phyloP scores from a whole-genome alignment of 2,888 invertebrate genomes.

The Thera obeliscata region DNA sequence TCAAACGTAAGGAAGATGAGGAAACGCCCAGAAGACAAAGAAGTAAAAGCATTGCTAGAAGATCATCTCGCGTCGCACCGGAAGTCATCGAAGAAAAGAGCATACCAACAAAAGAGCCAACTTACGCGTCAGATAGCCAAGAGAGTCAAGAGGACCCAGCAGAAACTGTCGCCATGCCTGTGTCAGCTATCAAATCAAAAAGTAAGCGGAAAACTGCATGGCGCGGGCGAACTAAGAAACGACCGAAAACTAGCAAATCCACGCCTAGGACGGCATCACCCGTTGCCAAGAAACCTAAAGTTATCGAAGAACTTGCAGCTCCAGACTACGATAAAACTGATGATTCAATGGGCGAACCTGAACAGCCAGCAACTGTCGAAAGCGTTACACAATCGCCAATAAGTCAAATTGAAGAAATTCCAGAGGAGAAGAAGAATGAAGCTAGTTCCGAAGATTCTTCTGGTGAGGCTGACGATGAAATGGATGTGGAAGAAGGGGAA shows the following conservation, averaged over 20 bases:
- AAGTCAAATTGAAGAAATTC: conserved; percentile 54
- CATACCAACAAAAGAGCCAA: conserved; percentile 50
- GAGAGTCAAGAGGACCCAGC: conserved; percentile 70
- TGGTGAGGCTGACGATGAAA: conserved; percentile 87
- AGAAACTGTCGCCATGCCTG: conserved; percentile 51
- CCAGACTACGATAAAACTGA: conserved; percentile 62
- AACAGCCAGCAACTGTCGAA: conserved; percentile 41
- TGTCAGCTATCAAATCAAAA: conserved; percentile 58
- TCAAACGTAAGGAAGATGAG: conserved; percentile 63
- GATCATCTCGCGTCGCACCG: conserved; percentile 62
- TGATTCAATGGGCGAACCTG: conserved; percentile 59
- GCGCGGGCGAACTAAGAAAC: conserved; percentile 76
- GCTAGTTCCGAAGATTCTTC: conserved; percentile 86
- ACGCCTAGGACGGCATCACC: conserved; percentile 55
- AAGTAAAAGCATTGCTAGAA: conserved; percentile 71
- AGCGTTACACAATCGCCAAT: conserved; percentile 46
- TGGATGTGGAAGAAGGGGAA: conserved; percentile 86
- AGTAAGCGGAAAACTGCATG: conserved; percentile 80
- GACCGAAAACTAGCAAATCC: conserved; percentile 58
- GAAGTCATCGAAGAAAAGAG: conserved; percentile 60
- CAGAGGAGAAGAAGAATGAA: conserved; percentile 69
- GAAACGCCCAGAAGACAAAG: conserved; percentile 65
- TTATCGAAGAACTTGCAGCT: conserved; percentile 51
- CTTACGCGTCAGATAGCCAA: conserved; percentile 74
- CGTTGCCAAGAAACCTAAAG: conserved; percentile 66